Evolutionary conservation across 2,888 invertebrate species (phyloP).

Genomic region (Hypercompe scribonia): DNA sequence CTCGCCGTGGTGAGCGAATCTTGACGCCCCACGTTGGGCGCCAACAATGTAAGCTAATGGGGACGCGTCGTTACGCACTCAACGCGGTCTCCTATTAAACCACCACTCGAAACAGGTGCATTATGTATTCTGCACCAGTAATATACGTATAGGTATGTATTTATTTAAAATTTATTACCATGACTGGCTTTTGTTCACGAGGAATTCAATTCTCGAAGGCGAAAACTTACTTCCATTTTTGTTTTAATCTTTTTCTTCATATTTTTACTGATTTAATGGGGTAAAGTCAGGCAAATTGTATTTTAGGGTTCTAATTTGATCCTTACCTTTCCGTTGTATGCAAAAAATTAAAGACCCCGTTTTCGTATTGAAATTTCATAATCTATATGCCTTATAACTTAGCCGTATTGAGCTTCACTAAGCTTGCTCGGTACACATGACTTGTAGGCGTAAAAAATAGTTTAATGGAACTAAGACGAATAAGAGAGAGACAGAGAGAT

Average conservation of each 20-base stretch:
- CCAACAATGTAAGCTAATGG: slow-evolving; percentile 79
- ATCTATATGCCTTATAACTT: slow-evolving; percentile 42
- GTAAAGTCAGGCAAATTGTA: background rate
- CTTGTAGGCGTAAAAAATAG: slow-evolving; percentile 54
- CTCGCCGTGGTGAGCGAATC: slow-evolving; percentile 19
- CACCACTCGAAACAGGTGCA: slow-evolving; percentile 17
- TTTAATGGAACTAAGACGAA: slow-evolving; percentile 32
- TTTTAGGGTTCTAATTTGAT: background rate
- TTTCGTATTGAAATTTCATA: slow-evolving; percentile 18
- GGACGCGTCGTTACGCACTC: slow-evolving; percentile 71
- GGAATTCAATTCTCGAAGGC: background rate
- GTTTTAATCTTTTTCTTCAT: no score
- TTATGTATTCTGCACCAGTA: background rate
- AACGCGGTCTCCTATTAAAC: slow-evolving; percentile 42
- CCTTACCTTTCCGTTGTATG: background rate
- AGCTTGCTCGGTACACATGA: slow-evolving; percentile 31
- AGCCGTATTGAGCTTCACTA: slow-evolving; percentile 22
- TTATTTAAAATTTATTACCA: background rate
- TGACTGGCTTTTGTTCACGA: background rate
- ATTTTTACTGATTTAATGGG: no score
- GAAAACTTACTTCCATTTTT: background rate
- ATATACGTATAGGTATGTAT: background rate
- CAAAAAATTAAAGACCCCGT: background rate
- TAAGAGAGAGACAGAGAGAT: no score
- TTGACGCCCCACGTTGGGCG: slow-evolving; percentile 67